Evolutionary conservation across 2,113 vertebrate species (phyloP), one percentile per base, ranked within the genome.

Genomic region (Camelus bactrianus): DNA sequence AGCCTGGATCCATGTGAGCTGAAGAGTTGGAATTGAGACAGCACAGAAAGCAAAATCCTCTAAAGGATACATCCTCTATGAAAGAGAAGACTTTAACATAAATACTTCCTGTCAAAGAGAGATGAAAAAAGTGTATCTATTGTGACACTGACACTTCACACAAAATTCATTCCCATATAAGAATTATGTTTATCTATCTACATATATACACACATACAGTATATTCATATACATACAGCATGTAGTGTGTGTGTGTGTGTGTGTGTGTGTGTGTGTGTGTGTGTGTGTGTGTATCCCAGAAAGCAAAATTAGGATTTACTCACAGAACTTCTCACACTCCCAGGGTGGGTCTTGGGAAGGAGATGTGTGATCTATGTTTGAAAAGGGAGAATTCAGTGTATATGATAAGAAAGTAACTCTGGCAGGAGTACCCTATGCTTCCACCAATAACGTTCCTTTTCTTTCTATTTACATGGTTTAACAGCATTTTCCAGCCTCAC

Each of bases 91-190:
- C 1, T 90, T 90, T 26, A 81, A 75, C 88, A 75, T 60, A 85
- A 90, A 54, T 50, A 46, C 42, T 89, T 93, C 28, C 50, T 60
- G 28, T 14, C 17, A 91, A 72, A 56, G 7, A 76, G n/a, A 76
- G 20, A 67, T 69, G 15, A 88, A 69, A 82, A 7, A 87, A 87
- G 50, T 52, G 32, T 81, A 72, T 67, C 48, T 52, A 81, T 60
- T 22, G 87, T 54, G 42, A 91, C 24, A 32, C 10, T 90, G 17
- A 73, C 22, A 85, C 14, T 56, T 80, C 38, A 32, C 26, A 35
- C 73, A 93, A 85, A 87, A 91, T 46, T 32, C 60, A 60, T 67
- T 62, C 22, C 76, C 58, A 80, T 73, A 70, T 82, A 46, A 81
- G 50, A 81, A 75, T 82, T 65, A 50, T 62, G 56, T 70, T 7